phyloP scores from a whole-genome alignment of 2,797 vertebrate genomes.

The Melopsittacus undulatus region DNA sequence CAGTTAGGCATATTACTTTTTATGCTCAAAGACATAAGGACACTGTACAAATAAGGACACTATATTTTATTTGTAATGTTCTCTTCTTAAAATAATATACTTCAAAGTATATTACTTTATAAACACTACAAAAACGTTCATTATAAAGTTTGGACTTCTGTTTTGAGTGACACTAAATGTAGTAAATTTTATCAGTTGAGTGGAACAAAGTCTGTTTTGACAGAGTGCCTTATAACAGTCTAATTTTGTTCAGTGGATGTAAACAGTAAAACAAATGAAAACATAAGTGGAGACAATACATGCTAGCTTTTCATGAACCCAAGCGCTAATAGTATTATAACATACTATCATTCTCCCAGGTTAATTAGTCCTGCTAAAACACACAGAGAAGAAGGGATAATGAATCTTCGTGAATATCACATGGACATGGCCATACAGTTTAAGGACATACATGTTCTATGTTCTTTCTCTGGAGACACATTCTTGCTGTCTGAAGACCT shows the following conservation, averaged over 20 bases:
- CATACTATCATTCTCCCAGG: not conserved
- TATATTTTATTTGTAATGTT: not conserved
- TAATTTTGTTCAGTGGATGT: not conserved
- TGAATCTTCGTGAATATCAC: not conserved
- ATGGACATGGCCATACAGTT: not conserved
- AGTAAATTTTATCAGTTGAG: not conserved
- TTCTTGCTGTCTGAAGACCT: not conserved
- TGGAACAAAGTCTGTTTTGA: not conserved
- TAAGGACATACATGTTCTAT: not conserved
- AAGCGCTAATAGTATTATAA: not conserved
- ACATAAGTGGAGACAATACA: not conserved
- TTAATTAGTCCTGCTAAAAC: not conserved
- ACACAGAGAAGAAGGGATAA: not conserved
- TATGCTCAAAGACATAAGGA: not conserved
- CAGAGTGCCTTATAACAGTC: not conserved
- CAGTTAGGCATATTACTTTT: not conserved
- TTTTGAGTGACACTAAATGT: not conserved
- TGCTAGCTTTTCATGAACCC: not conserved
- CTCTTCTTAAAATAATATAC: not conserved
- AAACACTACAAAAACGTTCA: not conserved
- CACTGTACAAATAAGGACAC: not conserved
- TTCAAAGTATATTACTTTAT: not conserved
- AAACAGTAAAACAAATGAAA: not conserved
- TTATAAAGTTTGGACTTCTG: not conserved
- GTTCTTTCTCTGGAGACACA: not conserved